Percentiles rank a stretch among this genome's conserved stretches.
Conservation (phyloP, 2,113 vertebrate species). For the Oryzias javanicus region DNA sequence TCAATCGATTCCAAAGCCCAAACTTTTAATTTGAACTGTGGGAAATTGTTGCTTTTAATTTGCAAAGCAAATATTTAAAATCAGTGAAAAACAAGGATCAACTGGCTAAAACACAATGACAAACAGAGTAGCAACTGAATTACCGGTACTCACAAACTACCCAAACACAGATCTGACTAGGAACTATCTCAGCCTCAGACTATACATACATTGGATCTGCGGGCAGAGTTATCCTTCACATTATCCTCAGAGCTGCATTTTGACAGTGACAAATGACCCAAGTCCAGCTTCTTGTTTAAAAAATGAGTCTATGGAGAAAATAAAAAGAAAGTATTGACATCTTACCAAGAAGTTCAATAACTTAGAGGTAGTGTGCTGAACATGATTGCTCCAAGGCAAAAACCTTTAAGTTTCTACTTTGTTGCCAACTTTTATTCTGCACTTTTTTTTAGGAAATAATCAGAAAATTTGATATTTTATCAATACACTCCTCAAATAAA, state of each 20-base stretch:
- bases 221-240: slow-evolving; percentile 86
- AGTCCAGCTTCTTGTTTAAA: slow-evolving; percentile 94
- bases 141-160: background rate
- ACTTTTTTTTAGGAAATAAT: no score
- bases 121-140: background rate
- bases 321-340: slow-evolving; percentile 56
- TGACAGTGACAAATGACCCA: slow-evolving; percentile 83
- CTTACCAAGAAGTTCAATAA: slow-evolving; percentile 17
- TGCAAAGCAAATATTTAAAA: background rate
- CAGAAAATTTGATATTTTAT: no score
- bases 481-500: background rate
- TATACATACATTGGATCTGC: slow-evolving; percentile 90
- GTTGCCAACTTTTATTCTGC: no score
- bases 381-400: background rate
- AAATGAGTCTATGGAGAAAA: slow-evolving; percentile 89
- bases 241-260: slow-evolving; percentile 94
- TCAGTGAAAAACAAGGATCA: background rate
- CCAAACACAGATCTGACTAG: slow-evolving; percentile 4
- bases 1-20: no score
- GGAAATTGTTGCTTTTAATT: background rate
- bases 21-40: no score
- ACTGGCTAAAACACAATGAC: background rate
- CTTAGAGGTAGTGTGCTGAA: background rate
- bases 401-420: no score
- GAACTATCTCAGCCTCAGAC: slow-evolving; percentile 1